These are phyloP conservation scores for Lycorma delicatula DNA, from an alignment of 1,140 invertebrate species.

Conservation along the genomic window DNA sequence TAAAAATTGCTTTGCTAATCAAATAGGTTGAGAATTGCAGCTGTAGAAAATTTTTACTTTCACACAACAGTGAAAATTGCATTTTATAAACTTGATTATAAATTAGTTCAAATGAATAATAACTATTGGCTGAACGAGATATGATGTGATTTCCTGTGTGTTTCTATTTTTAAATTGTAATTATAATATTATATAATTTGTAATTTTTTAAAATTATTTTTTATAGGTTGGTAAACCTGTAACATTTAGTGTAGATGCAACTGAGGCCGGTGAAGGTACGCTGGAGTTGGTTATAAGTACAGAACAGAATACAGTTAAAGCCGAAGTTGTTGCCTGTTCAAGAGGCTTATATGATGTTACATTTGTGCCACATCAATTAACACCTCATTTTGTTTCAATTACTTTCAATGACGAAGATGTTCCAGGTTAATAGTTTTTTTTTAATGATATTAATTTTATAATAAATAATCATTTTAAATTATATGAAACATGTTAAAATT, in stretches of 20 bases:
- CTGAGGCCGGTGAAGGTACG: constrained; percentile 91
- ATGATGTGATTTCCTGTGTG: too few species aligned
- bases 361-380: constrained; percentile 84
- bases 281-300: constrained; percentile 90
- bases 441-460: neutral
- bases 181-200: too few species aligned
- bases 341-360: constrained; percentile 92
- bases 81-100: too few species aligned
- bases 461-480: neutral
- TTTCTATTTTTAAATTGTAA: too few species aligned
- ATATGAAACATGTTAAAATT: too few species aligned
- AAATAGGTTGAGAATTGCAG: too few species aligned
- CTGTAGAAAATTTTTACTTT: too few species aligned
- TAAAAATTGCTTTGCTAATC: too few species aligned
- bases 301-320: constrained; percentile 76
- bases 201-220: too few species aligned
- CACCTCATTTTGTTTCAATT: constrained; percentile 90
- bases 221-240: constrained; percentile 64
- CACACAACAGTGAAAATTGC: too few species aligned
- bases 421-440: constrained; percentile 45
- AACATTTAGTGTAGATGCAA: constrained; percentile 90
- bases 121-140: too few species aligned
- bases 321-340: constrained; percentile 80
- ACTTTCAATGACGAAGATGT: constrained; percentile 93
- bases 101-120: too few species aligned